Evolutionary conservation across 2,113 vertebrate species (phyloP), one percentile per base, ranked within the genome.

Genomic region (Barbus barbus): DNA sequence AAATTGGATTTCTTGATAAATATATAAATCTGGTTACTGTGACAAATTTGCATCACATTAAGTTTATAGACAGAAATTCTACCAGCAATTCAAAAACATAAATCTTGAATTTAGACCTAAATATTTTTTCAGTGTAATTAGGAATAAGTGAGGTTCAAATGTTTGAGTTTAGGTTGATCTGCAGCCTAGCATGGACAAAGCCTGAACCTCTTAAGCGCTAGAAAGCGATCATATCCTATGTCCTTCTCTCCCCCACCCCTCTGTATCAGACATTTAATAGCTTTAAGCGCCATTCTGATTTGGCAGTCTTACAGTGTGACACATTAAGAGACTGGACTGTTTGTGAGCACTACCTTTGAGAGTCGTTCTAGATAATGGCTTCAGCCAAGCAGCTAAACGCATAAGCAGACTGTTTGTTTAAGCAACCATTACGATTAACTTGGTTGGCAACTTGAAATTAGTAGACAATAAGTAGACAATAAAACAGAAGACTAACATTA

Each of bases 231-330:
- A n/a, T n/a, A n/a, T 91, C 88, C 86, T 85, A 92, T 89, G 89
- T 91, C 89, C 33, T 83, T 75, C 76, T 90, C 82, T 73, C 78
- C 83, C 83, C 83, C 90, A 91, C 87, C 86, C 60, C 83, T 90
- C 89, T 92, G 91, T 89, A 89, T 86, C 89, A 91, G 89, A 89
- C 71, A 89, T 91, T 92, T 53, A 86, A 93, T 93, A 44, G 41
- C 41, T 44, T 91, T 87, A 92, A 92, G 89, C 91, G 93, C 90
- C 90, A 91, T 92, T 88, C 91, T 92, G 91, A 91, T 92, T 93
- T 92, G 90, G 90, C 89, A 91, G 91, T 91, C 90, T 90, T 80
- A 88, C 91, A 48, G 58, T 58, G 78, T 65, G n/a, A n/a, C n/a
- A n/a, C n/a, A n/a, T n/a, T n/a, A n/a, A n/a, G n/a, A n/a, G n/a